Percentiles rank a stretch among this genome's conserved stretches.
Conservation (phyloP, 2,797 vertebrate genomes). For the Rhabdophis nuchalis region DNA sequence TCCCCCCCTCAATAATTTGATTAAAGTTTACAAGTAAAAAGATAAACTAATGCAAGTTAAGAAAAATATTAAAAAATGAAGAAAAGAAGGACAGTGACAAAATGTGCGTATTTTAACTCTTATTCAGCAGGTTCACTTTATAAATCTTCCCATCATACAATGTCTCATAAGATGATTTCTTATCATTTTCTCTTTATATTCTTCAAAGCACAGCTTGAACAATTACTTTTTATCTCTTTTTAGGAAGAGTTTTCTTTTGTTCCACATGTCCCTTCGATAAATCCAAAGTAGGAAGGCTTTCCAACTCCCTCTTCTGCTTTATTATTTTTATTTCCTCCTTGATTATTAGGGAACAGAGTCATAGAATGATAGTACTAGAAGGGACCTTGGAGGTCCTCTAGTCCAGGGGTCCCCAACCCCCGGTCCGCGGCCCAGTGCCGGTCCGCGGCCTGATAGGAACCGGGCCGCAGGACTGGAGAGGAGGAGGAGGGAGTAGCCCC, state of each 20-base stretch:
- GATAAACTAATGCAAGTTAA: not conserved
- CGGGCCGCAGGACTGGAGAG: too few species aligned
- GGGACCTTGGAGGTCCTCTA: not conserved
- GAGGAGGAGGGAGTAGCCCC: too few species aligned
- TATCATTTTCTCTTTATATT: not conserved
- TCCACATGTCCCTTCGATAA: not conserved
- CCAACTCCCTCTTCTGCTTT: not conserved
- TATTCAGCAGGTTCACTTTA: not conserved
- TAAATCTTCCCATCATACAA: not conserved
- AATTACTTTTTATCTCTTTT: not conserved
- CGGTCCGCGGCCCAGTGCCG: too few species aligned
- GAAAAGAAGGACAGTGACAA: not conserved
- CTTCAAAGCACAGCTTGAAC: not conserved
- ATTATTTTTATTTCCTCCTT: not conserved
- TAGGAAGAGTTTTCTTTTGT: not conserved
- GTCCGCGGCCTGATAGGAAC: too few species aligned
- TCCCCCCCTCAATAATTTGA: not conserved
- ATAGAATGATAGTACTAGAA: not conserved
- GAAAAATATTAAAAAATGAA: not conserved
- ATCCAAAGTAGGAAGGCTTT: not conserved
- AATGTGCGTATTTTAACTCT: not conserved
- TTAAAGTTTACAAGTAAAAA: not conserved
- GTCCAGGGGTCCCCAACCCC: not conserved
- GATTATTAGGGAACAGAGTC: not conserved
- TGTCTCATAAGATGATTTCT: not conserved